A percentile compares a stretch with the other conserved stretches of the same genome.
Conservation (phyloP, 2,113 vertebrate species). For the Campylomormyrus tamandua region DNA sequence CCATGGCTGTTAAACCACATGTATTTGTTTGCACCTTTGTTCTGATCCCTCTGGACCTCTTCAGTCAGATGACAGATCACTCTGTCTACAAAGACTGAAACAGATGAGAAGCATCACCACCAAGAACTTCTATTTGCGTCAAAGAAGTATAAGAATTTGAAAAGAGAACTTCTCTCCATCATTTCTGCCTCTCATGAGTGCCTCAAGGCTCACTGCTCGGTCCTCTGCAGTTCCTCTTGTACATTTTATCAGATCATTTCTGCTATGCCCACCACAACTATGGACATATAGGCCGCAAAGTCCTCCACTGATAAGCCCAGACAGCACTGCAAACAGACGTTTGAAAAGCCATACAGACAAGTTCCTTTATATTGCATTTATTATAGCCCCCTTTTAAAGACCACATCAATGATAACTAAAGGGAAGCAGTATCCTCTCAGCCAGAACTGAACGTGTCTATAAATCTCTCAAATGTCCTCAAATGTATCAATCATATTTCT, state of each 20-base stretch:
- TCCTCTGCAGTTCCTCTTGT: neutral
- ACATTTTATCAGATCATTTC: neutral
- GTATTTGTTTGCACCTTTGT: neutral
- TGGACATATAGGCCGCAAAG: neutral
- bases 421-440: neutral
- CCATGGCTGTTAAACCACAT: neutral
- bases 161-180: neutral
- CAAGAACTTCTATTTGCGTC: neutral
- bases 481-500: neutral
- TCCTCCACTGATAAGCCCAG: neutral
- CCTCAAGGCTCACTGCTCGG: neutral
- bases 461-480: neutral
- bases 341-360: neutral
- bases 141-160: neutral
- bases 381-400: neutral
- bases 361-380: neutral
- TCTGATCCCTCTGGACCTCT: neutral
- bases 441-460: neutral
- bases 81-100: neutral
- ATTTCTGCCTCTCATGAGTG: neutral
- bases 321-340: neutral
- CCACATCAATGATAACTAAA: neutral
- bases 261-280: neutral
- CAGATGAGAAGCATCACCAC: neutral
- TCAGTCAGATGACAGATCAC: neutral